These are phyloP conservation scores for Drosophila setosimentum DNA, from an alignment of 2,888 invertebrate genomes.

Conservation along the genomic window DNA sequence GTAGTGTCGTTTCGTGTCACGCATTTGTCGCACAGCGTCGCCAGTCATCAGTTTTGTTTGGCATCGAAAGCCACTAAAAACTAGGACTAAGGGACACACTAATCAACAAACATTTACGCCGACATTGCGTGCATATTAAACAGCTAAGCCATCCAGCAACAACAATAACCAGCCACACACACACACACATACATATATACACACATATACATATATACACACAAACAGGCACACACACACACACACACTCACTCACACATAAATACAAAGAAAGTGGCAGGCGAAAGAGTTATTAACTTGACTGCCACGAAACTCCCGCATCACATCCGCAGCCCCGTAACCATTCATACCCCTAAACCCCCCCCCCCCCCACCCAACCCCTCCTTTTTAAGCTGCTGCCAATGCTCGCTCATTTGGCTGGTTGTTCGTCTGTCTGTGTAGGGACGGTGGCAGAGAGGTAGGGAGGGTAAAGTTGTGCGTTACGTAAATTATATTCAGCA, in stretches of 20 bases:
- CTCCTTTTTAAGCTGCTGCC: conserved; percentile 6
- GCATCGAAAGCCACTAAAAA: conserved; percentile 60
- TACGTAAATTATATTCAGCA: conserved; percentile 78
- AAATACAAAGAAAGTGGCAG: conserved; percentile 47
- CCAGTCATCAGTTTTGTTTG: conserved; percentile 21
- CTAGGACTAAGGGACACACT: conserved; percentile 75
- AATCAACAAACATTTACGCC: conserved; percentile 81
- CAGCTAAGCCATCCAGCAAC: conserved; percentile 48
- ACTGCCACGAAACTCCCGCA: conserved; percentile 62
- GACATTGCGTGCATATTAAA: conserved; percentile 81
- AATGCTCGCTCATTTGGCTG: conserved; percentile 21
- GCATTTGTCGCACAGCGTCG: conserved; percentile 3
- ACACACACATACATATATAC: conserved; percentile 8
- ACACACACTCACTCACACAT: not conserved
- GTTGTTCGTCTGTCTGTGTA: not conserved
- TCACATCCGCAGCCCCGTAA: conserved; percentile 18
- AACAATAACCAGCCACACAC: conserved; percentile 19
- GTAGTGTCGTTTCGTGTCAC: conserved; percentile 20
- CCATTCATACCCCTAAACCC: not conserved
- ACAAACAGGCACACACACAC: not conserved
- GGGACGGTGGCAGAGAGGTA: too few species aligned
- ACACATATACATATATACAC: conserved; percentile 11
- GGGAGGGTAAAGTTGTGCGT: conserved; percentile 18
- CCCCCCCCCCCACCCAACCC: not conserved
- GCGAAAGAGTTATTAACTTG: conserved; percentile 77